These are phyloP conservation scores for Phenganax marumi DNA, from an alignment of 92 coral and sea anemone species.

Conservation along the genomic window DNA sequence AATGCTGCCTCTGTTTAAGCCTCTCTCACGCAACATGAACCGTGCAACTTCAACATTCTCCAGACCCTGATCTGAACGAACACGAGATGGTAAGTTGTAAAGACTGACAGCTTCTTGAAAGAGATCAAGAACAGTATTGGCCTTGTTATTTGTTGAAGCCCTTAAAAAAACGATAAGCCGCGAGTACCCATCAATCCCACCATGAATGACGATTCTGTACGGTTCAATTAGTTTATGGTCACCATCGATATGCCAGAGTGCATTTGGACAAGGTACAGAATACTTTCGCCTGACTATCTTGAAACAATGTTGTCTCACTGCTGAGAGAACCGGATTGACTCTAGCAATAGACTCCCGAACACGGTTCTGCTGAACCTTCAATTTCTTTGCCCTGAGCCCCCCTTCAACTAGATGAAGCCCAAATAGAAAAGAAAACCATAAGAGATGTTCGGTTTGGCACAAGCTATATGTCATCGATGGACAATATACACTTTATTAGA, in stretches of 20 bases:
- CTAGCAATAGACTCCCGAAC: constrained; percentile 53
- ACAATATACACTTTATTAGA: too few relatives aligned
- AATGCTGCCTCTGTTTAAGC: constrained; percentile 45
- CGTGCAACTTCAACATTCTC: constrained; percentile 53
- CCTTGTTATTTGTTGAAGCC: constrained; percentile 26
- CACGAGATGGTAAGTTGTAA: constrained; percentile 48
- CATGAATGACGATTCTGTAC: constrained; percentile 25
- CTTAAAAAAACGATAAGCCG: constrained; percentile 4
- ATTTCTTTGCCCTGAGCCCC: constrained; percentile 39
- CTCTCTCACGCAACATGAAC: constrained; percentile 38
- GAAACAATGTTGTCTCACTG: constrained; percentile 43
- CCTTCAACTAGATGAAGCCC: constrained; percentile 48
- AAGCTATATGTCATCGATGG: too few relatives aligned
- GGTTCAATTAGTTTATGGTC: constrained; percentile 46
- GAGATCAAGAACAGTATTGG: constrained; percentile 16
- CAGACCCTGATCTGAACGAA: constrained; percentile 47
- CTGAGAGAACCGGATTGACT: constrained; percentile 54
- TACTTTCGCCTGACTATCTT: constrained; percentile 38
- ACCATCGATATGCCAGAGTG: constrained; percentile 63
- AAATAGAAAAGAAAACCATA: too few relatives aligned
- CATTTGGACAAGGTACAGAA: constrained; percentile 47
- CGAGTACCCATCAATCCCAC: constrained; percentile 23
- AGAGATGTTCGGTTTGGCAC: too few relatives aligned
- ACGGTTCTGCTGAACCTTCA: constrained; percentile 45
- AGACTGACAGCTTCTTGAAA: constrained; percentile 44